Conservation (phyloP, 1,140 invertebrate species). For the Scaptodrosophila lebanonensis region DNA sequence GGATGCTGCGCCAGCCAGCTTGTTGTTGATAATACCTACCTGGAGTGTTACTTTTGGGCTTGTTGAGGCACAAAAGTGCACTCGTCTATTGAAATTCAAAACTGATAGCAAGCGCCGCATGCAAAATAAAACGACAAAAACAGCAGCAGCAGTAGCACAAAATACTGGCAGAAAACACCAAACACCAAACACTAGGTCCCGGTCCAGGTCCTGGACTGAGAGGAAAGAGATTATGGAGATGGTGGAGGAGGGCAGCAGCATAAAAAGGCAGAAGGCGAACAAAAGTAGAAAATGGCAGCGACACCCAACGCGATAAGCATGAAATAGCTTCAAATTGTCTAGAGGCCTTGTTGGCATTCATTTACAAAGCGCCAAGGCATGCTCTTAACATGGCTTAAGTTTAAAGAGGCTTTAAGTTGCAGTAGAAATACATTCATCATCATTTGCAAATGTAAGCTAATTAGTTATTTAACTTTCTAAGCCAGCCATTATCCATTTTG, state of each 20-base stretch:
- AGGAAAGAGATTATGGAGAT: slow-evolving; percentile 3
- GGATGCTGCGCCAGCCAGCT: too few species aligned
- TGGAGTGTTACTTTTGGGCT: slow-evolving; percentile 51
- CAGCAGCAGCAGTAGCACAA: slow-evolving; percentile 22
- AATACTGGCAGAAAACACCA: slow-evolving; percentile 8
- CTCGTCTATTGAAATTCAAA: slow-evolving; percentile 54
- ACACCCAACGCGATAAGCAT: slow-evolving; percentile 9
- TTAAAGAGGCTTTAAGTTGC: slow-evolving; percentile 11
- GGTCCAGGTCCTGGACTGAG: neutral
- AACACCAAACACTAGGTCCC: neutral
- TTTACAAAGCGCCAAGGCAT: too few species aligned
- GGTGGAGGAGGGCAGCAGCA: neutral
- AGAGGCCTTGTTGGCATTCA: neutral
- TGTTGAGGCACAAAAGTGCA: slow-evolving; percentile 51
- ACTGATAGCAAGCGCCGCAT: slow-evolving; percentile 58
- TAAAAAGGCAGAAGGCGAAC: neutral
- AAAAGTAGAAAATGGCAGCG: slow-evolving; percentile 31
- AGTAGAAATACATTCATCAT: slow-evolving; percentile 34
- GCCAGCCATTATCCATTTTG: too few species aligned
- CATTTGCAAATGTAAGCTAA: slow-evolving; percentile 31
- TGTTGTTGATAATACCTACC: slow-evolving; percentile 14
- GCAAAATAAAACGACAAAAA: slow-evolving; percentile 26
- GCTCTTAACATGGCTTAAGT: too few species aligned
- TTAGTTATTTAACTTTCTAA: slow-evolving; percentile 47
- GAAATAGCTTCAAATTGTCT: neutral